Base-by-base conservation (phyloP, 2,888 invertebrate genomes). In the Microctonus hyperodae region DNA sequence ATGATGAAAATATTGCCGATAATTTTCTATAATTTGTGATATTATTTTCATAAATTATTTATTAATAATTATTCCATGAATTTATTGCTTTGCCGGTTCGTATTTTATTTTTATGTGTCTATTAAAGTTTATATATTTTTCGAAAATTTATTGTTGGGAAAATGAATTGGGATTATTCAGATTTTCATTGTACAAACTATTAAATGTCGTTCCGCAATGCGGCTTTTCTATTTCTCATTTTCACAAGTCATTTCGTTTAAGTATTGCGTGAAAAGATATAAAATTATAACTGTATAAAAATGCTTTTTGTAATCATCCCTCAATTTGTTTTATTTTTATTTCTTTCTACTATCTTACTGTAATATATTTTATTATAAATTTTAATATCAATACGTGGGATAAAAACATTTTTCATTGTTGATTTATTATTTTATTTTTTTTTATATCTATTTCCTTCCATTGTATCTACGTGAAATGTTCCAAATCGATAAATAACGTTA, bases 101-200 rank as follows among this genome's bases (percentile, higher is more conserved):
- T 31, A 16, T 31, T 59, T 25, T 4, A 59, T 58, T 23, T 10
- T 25, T 23, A 10, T 9, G 28, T 22, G 7, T 23, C 5, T 40
- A 25, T 16, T 9, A 37, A 57, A 23, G 33, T 59, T 33, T 48
- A 48, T 20, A 28, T 44, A 16, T 50, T 25, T 61, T 72, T 74
- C 67, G 51, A 64, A 69, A 63, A 70, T 73, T 67, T 71, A 71
- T 35, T n/a, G n/a, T 58, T 48, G 61, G 64, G 70, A 72, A 76
- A 74, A 72, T 75, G 69, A 70, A 67, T 71, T 69, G 69, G 74
- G 71, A 73, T 75, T 70, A 37, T 76, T 72, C 72, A 70, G 66
- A 73, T 71, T 60, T 63, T 76, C 11, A n/a, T 37, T 37, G 74
- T 74, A 75, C 74, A 76, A 78, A 76, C 74, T 74, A 78, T 78